Percentiles rank a stretch among this genome's conserved stretches.
These are phyloP conservation scores for Sclerurus mexicanus DNA, from an alignment of 2,113 vertebrate genomes.

Conservation along the genomic window DNA sequence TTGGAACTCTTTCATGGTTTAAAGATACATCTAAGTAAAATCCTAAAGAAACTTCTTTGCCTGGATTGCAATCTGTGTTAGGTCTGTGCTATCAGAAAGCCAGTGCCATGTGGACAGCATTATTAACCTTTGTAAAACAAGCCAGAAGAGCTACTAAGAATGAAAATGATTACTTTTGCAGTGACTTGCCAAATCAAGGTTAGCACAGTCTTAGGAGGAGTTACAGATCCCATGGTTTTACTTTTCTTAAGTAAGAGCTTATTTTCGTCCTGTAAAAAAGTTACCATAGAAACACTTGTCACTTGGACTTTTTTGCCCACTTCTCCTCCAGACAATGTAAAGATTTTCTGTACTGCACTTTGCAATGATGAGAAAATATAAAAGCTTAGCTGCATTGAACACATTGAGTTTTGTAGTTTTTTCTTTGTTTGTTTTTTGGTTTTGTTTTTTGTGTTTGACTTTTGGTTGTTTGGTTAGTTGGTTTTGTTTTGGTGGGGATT, in stretches of 20 bases:
- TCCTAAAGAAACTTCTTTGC: neutral
- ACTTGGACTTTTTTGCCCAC: neutral
- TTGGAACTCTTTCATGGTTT: neutral
- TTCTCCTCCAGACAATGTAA: neutral
- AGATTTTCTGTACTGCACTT: neutral
- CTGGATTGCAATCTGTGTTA: neutral
- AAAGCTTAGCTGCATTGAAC: neutral
- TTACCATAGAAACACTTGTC: neutral
- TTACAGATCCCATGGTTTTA: neutral
- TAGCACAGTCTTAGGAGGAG: neutral
- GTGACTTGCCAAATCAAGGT: neutral
- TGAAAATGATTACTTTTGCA: neutral
- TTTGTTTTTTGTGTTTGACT: too few relatives aligned
- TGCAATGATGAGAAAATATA: neutral
- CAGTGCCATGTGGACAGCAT: neutral
- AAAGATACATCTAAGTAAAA: neutral
- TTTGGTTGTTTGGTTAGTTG: too few relatives aligned
- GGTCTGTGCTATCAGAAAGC: neutral
- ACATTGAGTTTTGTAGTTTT: neutral
- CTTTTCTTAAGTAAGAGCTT: neutral
- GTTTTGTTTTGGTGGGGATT: too few relatives aligned
- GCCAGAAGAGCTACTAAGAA: neutral
- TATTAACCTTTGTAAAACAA: conserved; percentile 15
- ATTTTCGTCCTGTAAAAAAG: neutral
- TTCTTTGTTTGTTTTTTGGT: too few relatives aligned